Percentiles rank a stretch among this genome's conserved stretches.
Evolutionary conservation across 2,113 vertebrate genomes (phyloP).

Genomic region (Raja brachyura): DNA sequence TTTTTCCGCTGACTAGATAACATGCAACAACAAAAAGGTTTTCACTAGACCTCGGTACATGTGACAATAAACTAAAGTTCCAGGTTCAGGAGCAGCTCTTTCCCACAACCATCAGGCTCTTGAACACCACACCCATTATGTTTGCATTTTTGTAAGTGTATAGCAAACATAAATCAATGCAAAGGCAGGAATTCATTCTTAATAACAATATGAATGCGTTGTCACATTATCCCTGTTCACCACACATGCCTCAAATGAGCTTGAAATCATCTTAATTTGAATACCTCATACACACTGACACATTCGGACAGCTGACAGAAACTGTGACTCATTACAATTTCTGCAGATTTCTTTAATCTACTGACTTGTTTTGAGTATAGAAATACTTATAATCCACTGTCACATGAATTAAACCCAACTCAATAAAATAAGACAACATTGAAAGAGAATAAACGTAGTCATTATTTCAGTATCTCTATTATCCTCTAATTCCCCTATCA

Average conservation of each 20-base stretch:
- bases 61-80: too few species aligned
- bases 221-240: neutral
- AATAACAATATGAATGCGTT: neutral
- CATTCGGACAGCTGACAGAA: neutral
- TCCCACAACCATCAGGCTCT: too few species aligned
- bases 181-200: neutral
- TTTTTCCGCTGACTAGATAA: too few species aligned
- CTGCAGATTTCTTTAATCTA: neutral
- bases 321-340: neutral
- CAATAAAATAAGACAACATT: neutral
- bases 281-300: neutral
- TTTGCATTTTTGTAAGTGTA: neutral
- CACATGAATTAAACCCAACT: neutral
- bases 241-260: neutral
- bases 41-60: too few species aligned
- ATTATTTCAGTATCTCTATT: neutral
- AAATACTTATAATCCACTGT: neutral
- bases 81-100: too few species aligned
- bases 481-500: neutral
- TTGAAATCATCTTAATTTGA: neutral
- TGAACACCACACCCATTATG: neutral
- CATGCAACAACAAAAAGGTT: too few species aligned
- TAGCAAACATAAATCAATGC: neutral
- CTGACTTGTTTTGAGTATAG: neutral
- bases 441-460: neutral